Evolutionary conservation across 2,113 vertebrate genomes (phyloP), one percentile per base, ranked within the genome.

Genomic region (Condylura cristata): DNA sequence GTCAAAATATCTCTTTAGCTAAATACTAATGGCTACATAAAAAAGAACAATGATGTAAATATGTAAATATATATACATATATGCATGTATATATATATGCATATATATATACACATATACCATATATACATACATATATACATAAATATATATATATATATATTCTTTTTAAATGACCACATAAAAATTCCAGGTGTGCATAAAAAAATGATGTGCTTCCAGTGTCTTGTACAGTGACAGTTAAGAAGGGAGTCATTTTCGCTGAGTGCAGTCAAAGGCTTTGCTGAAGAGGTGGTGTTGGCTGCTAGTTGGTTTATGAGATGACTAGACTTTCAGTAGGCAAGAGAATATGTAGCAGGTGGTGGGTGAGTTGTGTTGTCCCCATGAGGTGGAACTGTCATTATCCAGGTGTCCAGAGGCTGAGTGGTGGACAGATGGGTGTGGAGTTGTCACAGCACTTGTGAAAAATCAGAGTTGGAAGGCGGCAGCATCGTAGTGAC

Each of bases 401-500:
- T 51, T 56, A 18, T n/a, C 17, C 2, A 56, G 53, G 56, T 76
- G 53, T 87, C 28, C 63, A 81, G 56, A 28, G 53, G 61, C 22
- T 16, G 1, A 81, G 17, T 39, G 17, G 28, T 46, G 74, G 56
- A 44, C 46, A 60, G 16, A 65, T 22, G 72, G 48, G 30, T 37
- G 32, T 81, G 66, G 32, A 74, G 66, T 51, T 78, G 80, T 91
- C 41, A 68, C 91, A 37, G 72, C 56, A 51, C 56, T 44, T 20
- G 66, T 46, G 87, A 89, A 72, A 72, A 41, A 82, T 53, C 2
- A 6, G 84, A 17, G 10, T 46, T 79, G 0, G 12, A 46, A 76
- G 75, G 37, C 95, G 58, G 93, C 16, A 14, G 71, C 70, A 75
- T 7, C 4, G 1, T 44, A 4, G 11, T 94, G 95, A 96, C 66